Evolutionary conservation across 2,797 vertebrate genomes (phyloP).

Genomic region (Leuciscus waleckii): DNA sequence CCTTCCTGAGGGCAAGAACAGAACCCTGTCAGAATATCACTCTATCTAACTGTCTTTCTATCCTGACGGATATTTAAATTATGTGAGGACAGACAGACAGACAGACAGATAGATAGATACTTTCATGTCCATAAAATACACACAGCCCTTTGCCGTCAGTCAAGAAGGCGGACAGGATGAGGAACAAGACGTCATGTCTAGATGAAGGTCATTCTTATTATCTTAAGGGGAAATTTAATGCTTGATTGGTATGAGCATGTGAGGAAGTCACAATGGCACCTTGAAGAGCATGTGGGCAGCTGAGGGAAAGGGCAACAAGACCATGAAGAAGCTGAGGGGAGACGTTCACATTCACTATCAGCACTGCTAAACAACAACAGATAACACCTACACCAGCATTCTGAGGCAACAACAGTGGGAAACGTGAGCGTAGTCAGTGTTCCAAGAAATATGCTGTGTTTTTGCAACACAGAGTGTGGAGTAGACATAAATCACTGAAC

Average conservation of each 20-base stretch:
- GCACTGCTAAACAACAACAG: constrained; percentile 21
- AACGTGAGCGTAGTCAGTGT: not conserved
- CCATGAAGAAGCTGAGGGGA: not conserved
- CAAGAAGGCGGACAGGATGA: not conserved
- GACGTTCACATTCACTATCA: not conserved
- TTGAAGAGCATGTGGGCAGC: not conserved
- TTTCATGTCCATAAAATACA: not conserved
- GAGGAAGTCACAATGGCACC: not conserved
- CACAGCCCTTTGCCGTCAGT: constrained; percentile 11
- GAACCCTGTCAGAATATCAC: not conserved
- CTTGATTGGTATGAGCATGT: not conserved
- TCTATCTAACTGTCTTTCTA: not conserved
- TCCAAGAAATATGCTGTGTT: constrained; percentile 30
- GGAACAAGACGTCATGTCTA: not conserved
- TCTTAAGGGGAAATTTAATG: not conserved
- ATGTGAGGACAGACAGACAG: not conserved
- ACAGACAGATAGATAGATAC: not conserved
- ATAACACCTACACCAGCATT: constrained; percentile 22
- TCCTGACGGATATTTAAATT: not conserved
- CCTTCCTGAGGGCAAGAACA: constrained; percentile 6
- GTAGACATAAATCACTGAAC: constrained; percentile 35
- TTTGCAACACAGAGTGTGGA: constrained; percentile 29
- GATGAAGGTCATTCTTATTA: constrained; percentile 24
- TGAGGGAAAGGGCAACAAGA: not conserved
- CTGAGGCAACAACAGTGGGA: not conserved